These are phyloP conservation scores for Caranx ignobilis DNA, from an alignment of 2,113 vertebrate species.

Conservation along the genomic window DNA sequence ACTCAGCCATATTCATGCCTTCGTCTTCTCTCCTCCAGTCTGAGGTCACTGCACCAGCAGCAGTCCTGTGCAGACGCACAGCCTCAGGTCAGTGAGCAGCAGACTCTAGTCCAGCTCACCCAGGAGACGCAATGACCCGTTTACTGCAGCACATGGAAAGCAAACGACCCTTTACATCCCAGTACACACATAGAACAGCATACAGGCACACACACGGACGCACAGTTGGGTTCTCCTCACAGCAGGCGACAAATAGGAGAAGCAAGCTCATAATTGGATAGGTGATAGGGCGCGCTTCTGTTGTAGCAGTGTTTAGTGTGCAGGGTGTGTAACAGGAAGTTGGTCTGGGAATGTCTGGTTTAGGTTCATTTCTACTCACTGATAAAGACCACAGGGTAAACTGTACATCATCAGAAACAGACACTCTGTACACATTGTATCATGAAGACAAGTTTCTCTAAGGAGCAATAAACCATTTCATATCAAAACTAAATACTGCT, in stretches of 20 bases:
- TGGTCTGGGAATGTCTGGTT: conserved; percentile 3
- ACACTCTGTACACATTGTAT: background rate
- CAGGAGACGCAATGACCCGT: conserved; percentile 74
- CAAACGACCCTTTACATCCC: conserved; percentile 40
- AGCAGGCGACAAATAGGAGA: conserved; percentile 64
- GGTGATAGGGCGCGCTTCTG: conserved; percentile 52
- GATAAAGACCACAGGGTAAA: background rate
- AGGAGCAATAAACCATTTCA: background rate
- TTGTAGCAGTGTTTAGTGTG: conserved; percentile 34
- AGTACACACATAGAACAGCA: conserved; percentile 30
- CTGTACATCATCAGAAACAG: background rate
- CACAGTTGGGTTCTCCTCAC: conserved; percentile 27
- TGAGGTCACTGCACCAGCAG: conserved; percentile 59
- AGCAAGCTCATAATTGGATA: conserved; percentile 59
- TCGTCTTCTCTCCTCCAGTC: conserved; percentile 36
- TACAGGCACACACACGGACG: conserved; percentile 29
- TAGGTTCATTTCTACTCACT: background rate
- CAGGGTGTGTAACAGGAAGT: conserved; percentile 22
- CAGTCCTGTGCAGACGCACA: conserved; percentile 51
- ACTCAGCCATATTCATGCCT: conserved; percentile 21
- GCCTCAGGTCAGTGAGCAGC: conserved; percentile 72
- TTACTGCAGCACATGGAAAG: conserved; percentile 46
- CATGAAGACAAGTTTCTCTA: background rate
- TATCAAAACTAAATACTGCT: background rate
- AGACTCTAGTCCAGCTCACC: conserved; percentile 55